These are phyloP conservation scores for Choristoneura rosaceana DNA, from an alignment of 2,888 invertebrate species.

Conservation along the genomic window DNA sequence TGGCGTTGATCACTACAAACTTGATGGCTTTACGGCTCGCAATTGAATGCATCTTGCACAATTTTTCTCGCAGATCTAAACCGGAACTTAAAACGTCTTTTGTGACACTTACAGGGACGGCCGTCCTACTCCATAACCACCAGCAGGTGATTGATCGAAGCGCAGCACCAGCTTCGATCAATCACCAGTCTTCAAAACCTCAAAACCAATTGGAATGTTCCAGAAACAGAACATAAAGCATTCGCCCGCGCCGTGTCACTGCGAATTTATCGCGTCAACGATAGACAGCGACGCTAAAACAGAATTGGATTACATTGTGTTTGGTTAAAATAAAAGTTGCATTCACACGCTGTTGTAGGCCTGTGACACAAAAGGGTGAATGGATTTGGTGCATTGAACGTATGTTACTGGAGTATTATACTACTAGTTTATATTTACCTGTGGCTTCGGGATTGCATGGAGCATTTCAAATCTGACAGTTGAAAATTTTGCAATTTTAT, in stretches of 20 bases:
- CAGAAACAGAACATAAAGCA: not conserved
- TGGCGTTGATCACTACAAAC: too few relatives aligned
- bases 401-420: too few relatives aligned
- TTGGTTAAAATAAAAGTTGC: not conserved
- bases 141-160: too few relatives aligned
- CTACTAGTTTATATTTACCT: not conserved
- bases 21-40: too few relatives aligned
- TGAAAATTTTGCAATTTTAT: too few relatives aligned
- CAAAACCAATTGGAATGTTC: not conserved
- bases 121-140: too few relatives aligned
- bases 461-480: too few relatives aligned
- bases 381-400: not conserved
- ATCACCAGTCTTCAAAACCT: not conserved
- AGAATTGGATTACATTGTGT: not conserved
- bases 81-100: too few relatives aligned
- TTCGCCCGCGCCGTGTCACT: not conserved
- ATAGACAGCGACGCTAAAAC: not conserved
- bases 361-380: not conserved
- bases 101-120: too few relatives aligned
- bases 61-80: too few relatives aligned
- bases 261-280: slow-evolving; percentile 3
- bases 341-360: not conserved
- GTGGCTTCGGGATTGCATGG: not conserved
- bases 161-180: not conserved
- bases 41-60: too few relatives aligned